Percentiles rank a stretch among this genome's conserved stretches.
phyloP scores from a whole-genome alignment of 2,113 vertebrate genomes.

The Lasiurus cinereus region DNA sequence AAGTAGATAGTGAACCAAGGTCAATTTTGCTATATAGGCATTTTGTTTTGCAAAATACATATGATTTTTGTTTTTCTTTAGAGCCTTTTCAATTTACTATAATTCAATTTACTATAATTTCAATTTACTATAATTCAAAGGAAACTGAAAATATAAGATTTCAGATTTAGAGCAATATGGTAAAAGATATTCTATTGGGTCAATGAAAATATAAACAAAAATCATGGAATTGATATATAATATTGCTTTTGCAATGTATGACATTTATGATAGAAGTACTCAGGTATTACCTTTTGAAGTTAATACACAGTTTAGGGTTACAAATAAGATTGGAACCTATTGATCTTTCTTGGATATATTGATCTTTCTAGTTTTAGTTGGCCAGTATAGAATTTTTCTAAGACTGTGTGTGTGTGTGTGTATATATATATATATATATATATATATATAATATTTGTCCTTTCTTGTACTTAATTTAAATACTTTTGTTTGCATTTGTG shows the following conservation, averaged over 20 bases:
- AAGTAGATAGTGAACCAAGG: constrained; percentile 34
- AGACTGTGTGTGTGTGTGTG: not conserved
- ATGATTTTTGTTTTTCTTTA: constrained; percentile 20
- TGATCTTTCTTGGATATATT: not conserved
- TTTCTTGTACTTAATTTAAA: constrained; percentile 47
- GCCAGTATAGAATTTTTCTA: not conserved
- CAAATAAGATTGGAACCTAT: not conserved
- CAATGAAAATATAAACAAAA: constrained; percentile 30
- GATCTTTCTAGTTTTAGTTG: not conserved
- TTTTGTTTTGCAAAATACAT: constrained; percentile 30
- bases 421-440: no score
- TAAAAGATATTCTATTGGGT: constrained; percentile 25
- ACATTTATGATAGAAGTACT: constrained; percentile 6
- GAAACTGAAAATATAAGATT: constrained; percentile 54
- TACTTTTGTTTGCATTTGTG: not conserved
- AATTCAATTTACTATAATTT: constrained; percentile 51
- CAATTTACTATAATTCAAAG: constrained; percentile 7
- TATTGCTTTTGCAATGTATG: constrained; percentile 38
- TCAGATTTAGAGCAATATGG: constrained; percentile 32
- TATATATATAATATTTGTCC: not conserved
- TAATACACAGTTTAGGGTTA: not conserved
- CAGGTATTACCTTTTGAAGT: not conserved
- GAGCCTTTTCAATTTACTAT: not conserved
- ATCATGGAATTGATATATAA: constrained; percentile 22
- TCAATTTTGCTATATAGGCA: constrained; percentile 24